Base-by-base conservation (phyloP, 2,888 invertebrate genomes). In the Rutpela maculata region DNA sequence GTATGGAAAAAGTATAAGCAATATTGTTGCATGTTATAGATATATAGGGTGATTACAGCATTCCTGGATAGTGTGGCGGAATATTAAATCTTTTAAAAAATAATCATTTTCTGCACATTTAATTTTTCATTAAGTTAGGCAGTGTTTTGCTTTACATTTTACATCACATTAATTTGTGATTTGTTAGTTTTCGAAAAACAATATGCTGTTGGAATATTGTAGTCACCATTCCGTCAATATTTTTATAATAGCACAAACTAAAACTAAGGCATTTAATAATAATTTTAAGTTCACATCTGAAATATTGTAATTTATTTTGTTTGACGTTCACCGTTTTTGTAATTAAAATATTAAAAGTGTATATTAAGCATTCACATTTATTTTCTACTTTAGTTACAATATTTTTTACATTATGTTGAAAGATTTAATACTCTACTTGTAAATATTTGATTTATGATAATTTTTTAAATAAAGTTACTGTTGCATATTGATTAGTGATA, bases 401-500 rank as follows among this genome's bases (percentile, higher is more conserved):
- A 73, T 70, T 57, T 75, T 74, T 70, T 74, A 73, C 55, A 72
- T 73, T 70, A 43, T 43, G 63, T 71, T 76, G 76, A 74, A 75
- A 75, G 75, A 72, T 75, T 56, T 75, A 74, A 79, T 80, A 78
- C 77, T 78, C 78, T 76, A 63, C 76, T 60, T 78, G 80, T 80
- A 78, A 68, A 78, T 78, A 80, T 78, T 62, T 78, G 72, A 71
- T 75, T 78, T 78, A 60, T 70, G 70, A 50, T 76, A 57, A 57
- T 75, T 71, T 74, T 66, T 72, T 66, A 63, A 71, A 75, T 71
- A 62, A 69, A 62, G 62, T 78, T 78, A 71, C 67, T 75, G 74
- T 78, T 76, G 69, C 74, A 71, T 74, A 74, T 79, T 80, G 66
- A 78, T 81, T 79, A 78, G 82, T 83, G 82, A 81, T 83, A 78